Conservation (phyloP, 2,888 invertebrate genomes). For the Calameuta filiformis region DNA sequence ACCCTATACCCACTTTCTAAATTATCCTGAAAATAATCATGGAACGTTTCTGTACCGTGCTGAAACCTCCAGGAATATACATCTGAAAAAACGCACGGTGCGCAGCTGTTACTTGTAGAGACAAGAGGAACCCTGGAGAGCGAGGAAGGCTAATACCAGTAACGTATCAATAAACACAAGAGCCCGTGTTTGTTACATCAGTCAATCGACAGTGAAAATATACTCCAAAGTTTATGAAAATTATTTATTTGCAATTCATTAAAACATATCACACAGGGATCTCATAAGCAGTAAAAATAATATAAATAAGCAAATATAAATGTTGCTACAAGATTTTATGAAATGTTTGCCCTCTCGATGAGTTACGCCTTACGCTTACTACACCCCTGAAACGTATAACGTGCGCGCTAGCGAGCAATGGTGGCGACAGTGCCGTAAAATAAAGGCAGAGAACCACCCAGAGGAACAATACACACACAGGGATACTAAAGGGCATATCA, state of each 20-base stretch:
- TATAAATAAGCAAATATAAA: not conserved
- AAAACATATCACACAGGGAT: not conserved
- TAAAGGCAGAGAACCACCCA: not conserved
- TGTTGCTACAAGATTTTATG: not conserved
- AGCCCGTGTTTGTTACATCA: not conserved
- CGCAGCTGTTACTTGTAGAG: conserved; percentile 31
- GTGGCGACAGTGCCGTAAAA: not conserved
- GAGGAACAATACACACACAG: not conserved
- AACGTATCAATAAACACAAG: conserved; percentile 6
- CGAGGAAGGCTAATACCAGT: conserved; percentile 12
- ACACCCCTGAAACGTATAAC: not conserved
- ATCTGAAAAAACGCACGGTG: conserved; percentile 28
- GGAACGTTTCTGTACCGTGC: not conserved
- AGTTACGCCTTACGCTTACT: not conserved
- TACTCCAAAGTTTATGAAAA: not conserved
- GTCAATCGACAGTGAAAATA: not conserved
- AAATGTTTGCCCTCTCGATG: not conserved
- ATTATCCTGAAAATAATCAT: not conserved
- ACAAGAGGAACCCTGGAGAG: conserved; percentile 4
- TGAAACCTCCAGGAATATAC: not conserved
- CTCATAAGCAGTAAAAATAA: not conserved
- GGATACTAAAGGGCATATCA: not conserved
- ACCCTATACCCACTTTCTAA: not conserved
- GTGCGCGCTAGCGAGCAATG: not conserved
- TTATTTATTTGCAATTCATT: not conserved